Evolutionary conservation across 1,140 invertebrate genomes (phyloP), one percentile per base, ranked within the genome.

Genomic region (Papilio helenus): DNA sequence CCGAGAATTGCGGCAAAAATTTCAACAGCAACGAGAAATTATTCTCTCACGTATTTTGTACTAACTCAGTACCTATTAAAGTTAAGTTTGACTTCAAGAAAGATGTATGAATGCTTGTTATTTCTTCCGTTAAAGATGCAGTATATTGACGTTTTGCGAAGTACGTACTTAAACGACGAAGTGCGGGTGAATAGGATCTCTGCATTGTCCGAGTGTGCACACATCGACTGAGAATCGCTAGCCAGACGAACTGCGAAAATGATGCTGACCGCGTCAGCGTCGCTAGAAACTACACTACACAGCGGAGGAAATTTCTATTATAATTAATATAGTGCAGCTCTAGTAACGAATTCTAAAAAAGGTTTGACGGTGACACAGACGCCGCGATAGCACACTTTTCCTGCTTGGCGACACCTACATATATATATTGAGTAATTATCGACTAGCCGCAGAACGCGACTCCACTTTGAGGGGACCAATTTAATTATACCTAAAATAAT

Each of bases 1-100:
- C 20, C 58, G 58, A 65, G 58, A 68, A 14, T 29, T 68, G 61
- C 61, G 26, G 9, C 61, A 16, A 68, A 65, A 16, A 65, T 34
- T 55, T n/a, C 23, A 29, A 61, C 23, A 61, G 20, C 55, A 61
- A 55, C 68, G 71, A 72, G 16, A 71, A 65, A 51, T 16, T 20
- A 46, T 39, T 14, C 34, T 34, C 29, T 34, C 39, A 51, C 49
- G 16, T 16, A 18, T 51, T 18, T 51, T 51, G 44, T 51, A 18
- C 49, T 51, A 51, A 51, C 4, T 51, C 49, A 18, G 51, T 55
- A n/a, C 4, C 7, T 55, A 55, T n/a, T 20, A 5, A 55, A 20
- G 51, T 55, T 55, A n/a, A 18, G 51, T 18, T 7, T n/a, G 18
- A 10, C 8, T 55, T 55, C 9, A 55, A 8, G 18, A 55, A 55